Conservation (phyloP, 1,140 invertebrate species). For the Lutraria rhynchaena region DNA sequence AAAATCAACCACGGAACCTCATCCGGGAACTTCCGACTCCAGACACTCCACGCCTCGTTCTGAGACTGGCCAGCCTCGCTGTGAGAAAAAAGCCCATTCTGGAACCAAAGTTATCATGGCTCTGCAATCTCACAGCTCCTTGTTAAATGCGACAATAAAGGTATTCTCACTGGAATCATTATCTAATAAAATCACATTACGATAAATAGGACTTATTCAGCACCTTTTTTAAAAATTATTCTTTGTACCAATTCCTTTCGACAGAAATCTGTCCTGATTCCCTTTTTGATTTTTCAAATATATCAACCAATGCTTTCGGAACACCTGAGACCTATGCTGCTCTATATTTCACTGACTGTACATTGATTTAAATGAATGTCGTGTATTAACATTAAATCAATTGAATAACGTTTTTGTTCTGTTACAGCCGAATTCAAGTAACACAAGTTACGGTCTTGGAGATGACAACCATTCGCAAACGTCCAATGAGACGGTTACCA, state of each 20-base stretch:
- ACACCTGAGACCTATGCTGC: not conserved
- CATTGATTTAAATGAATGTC: too few relatives aligned
- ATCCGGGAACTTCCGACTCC: constrained; percentile 7
- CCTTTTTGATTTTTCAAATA: too few relatives aligned
- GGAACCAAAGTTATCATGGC: constrained; percentile 18
- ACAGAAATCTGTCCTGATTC: too few relatives aligned
- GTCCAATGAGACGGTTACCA: constrained; percentile 62
- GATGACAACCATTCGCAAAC: constrained; percentile 60
- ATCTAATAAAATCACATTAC: too few relatives aligned
- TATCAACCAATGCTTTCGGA: too few relatives aligned
- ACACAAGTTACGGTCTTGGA: not conserved
- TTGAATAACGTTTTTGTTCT: constrained; percentile 8
- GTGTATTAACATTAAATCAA: too few relatives aligned
- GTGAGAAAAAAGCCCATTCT: constrained; percentile 37
- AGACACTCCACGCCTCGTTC: constrained; percentile 50
- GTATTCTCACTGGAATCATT: too few relatives aligned
- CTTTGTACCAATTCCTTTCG: too few relatives aligned
- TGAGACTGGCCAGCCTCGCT: constrained; percentile 33
- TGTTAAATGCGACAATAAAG: constrained; percentile 48
- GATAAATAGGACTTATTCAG: not conserved
- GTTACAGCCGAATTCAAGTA: constrained; percentile 23
- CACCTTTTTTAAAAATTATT: too few relatives aligned
- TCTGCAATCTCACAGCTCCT: constrained; percentile 34
- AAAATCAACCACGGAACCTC: constrained; percentile 2
- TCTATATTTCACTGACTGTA: not conserved